Percentiles rank a stretch among this genome's conserved stretches.
Conservation (phyloP, 2,888 invertebrate species). For the Drosophila kokeensis region DNA sequence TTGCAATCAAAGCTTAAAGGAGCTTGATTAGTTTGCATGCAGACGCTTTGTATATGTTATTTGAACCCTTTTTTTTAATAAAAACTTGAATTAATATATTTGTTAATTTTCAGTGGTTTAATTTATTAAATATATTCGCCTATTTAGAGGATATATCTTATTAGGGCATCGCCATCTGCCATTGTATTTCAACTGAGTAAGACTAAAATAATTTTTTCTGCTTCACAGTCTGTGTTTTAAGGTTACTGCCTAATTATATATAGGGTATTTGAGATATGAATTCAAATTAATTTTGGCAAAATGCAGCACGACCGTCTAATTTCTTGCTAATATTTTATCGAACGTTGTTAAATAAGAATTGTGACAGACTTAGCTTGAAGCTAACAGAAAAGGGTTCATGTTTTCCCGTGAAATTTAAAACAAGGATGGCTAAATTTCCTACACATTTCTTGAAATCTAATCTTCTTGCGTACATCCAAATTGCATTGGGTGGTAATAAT, state of each 20-base stretch:
- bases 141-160: background rate
- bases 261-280: background rate
- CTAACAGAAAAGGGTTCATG: background rate
- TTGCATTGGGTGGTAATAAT: slow-evolving; percentile 16
- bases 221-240: background rate
- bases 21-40: background rate
- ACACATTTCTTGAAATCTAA: background rate
- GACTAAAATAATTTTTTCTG: background rate
- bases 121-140: background rate
- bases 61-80: background rate
- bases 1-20: background rate
- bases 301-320: background rate
- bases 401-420: background rate
- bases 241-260: background rate
- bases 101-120: background rate
- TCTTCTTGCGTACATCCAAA: slow-evolving; percentile 10
- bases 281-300: background rate
- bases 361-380: background rate
- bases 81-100: background rate
- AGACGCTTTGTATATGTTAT: background rate
- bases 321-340: background rate
- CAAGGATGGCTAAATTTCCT: background rate
- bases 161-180: background rate
- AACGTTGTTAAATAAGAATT: background rate
- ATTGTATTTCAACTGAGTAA: background rate